Percentiles rank a stretch among this genome's conserved stretches.
Evolutionary conservation across 1,140 invertebrate genomes (phyloP).

Genomic region (Drosophila littoralis): DNA sequence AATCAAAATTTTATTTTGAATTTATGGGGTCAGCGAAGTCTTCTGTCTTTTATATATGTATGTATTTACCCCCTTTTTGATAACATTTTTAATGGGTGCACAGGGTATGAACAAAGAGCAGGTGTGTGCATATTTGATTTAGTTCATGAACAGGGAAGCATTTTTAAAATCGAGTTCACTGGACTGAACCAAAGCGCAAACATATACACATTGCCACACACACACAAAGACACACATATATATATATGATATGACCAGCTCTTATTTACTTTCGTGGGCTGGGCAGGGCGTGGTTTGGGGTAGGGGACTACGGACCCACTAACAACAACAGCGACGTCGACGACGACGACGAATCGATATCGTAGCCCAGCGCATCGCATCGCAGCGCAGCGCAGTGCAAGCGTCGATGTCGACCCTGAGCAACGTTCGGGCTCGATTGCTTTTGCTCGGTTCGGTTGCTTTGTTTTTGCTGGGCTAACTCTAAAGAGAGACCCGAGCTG

Average conservation of each 20-base stretch:
- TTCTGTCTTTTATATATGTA: too few species aligned
- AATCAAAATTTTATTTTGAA: too few species aligned
- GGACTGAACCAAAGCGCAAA: slow-evolving; percentile 44
- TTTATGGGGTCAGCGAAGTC: too few species aligned
- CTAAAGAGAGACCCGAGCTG: neutral
- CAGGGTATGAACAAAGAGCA: neutral
- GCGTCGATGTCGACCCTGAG: slow-evolving; percentile 52
- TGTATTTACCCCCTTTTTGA: neutral
- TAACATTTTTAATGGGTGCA: neutral
- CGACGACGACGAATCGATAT: slow-evolving; percentile 55
- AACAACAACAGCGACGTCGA: neutral
- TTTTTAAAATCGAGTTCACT: slow-evolving; percentile 47
- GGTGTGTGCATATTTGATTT: slow-evolving; percentile 12
- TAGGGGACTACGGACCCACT: neutral
- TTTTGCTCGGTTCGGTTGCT: slow-evolving; percentile 21
- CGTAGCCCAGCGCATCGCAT: neutral
- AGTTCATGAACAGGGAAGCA: slow-evolving; percentile 42
- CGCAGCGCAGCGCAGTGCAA: slow-evolving; percentile 10
- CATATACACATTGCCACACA: neutral
- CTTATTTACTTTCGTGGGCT: slow-evolving; percentile 32
- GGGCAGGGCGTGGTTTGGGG: slow-evolving; percentile 33
- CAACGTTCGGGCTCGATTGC: slow-evolving; percentile 56
- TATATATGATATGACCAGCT: slow-evolving; percentile 25
- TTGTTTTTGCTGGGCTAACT: slow-evolving; percentile 15
- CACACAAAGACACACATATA: neutral